Conservation (phyloP, 1,140 invertebrate genomes). For the Trinorchestia longiramus region DNA sequence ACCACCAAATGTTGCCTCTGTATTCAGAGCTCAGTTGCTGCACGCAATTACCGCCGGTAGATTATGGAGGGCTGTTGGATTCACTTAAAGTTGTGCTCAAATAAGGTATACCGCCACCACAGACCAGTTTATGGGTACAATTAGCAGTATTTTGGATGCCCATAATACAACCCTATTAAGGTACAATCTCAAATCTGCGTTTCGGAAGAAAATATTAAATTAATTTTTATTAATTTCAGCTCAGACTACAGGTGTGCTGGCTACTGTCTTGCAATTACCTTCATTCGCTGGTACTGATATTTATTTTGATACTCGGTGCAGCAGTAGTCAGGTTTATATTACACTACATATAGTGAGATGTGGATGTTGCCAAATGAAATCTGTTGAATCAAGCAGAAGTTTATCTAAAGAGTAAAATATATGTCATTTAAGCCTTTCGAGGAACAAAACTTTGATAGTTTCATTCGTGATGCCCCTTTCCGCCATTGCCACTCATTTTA, state of each 20-base stretch:
- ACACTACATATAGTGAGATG: too few relatives aligned
- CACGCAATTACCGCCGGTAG: neutral
- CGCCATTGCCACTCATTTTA: too few relatives aligned
- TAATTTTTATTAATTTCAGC: neutral
- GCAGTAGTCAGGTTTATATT: too few relatives aligned
- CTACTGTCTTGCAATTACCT: neutral
- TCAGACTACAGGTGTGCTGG: neutral
- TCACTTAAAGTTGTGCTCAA: neutral
- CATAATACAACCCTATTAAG: neutral
- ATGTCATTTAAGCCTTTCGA: too few relatives aligned
- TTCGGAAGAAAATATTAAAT: neutral
- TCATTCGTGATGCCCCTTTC: too few relatives aligned
- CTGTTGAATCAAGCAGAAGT: too few relatives aligned
- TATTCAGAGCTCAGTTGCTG: neutral
- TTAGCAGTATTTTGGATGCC: neutral
- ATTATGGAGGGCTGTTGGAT: neutral
- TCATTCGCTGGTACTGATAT: neutral
- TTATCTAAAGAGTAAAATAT: too few relatives aligned
- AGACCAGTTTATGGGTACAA: neutral
- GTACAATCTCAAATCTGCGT: neutral
- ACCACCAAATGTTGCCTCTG: neutral
- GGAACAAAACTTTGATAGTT: too few relatives aligned
- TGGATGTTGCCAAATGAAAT: too few relatives aligned
- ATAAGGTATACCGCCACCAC: neutral
- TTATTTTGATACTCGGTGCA: too few relatives aligned